Percentiles rank a stretch among this genome's conserved stretches.
Evolutionary conservation across 2,113 vertebrate genomes (phyloP).

Genomic region (Dicerorhinus sumatrensis): DNA sequence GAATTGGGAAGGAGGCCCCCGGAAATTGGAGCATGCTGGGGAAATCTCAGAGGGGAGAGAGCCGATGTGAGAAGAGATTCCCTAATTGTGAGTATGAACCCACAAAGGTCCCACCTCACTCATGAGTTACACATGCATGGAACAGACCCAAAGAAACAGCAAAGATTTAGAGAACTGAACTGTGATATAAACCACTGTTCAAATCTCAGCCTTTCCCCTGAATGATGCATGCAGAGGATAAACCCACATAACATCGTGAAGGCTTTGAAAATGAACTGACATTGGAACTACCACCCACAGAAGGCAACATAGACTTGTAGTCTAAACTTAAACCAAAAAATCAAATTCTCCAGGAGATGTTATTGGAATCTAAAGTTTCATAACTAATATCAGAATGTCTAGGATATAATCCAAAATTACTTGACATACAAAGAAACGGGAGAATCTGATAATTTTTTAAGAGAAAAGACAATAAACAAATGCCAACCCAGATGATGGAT

Average conservation of each 20-base stretch:
- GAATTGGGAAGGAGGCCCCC: not conserved
- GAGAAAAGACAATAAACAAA: not conserved
- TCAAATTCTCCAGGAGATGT: not conserved
- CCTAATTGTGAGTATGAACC: not conserved
- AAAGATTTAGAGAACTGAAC: not conserved
- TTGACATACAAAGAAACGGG: slow-evolving; percentile 9
- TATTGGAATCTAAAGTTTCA: not conserved
- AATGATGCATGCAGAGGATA: not conserved
- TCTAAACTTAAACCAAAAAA: not conserved
- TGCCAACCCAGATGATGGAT: not conserved
- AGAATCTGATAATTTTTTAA: not conserved
- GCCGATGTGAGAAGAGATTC: not conserved
- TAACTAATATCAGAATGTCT: not conserved
- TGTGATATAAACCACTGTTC: not conserved
- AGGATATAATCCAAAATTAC: not conserved
- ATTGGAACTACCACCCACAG: not conserved
- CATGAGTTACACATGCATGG: not conserved
- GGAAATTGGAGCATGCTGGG: not conserved
- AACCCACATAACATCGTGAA: not conserved
- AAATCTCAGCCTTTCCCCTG: not conserved
- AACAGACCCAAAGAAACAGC: not conserved
- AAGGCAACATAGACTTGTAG: not conserved
- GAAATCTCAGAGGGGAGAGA: not conserved
- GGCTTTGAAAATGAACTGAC: not conserved
- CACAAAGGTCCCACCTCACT: not conserved